Evolutionary conservation across 1,140 invertebrate genomes (phyloP), one percentile per base, ranked within the genome.

Genomic region (Macrobrachium nipponense): DNA sequence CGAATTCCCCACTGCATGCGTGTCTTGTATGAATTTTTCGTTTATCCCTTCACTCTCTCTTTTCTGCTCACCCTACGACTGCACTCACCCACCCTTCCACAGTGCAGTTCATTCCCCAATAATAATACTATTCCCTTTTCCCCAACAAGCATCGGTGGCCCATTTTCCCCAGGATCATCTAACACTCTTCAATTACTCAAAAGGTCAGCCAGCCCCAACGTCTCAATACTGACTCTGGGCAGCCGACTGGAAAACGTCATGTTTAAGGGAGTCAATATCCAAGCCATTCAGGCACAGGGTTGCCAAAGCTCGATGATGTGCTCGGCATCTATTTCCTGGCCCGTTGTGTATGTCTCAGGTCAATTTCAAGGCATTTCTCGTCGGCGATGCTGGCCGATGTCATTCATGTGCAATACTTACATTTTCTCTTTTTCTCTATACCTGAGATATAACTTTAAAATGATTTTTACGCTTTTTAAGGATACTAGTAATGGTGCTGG

Each of bases 211-310:
- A 70, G 27, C 27, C 59, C 68, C 44, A 73, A 82, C 80, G 80
- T 82, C 80, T 82, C 80, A 82, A 82, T 82, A 72, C 44, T 43
- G 44, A 18, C 14, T 11, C 10, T 18, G 27, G 20, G 11, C 80
- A 82, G 80, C 80, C 68, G 43, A 59, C 51, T 70, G 80, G 80
- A 82, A 82, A 82, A 82, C 80, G 75, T 82, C 58, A 75, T 82
- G 70, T 82, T 82, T 64, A 51, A 36, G 43, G 70, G 20, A 82
- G 80, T 82, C 80, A 82, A 82, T 82, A 82, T 82, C 70, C 80
- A 18, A 23, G 80, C 80, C 70, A 82, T 82, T 82, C 68, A 62
- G 80, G 80, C n/a, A 51, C 61, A 62, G 23, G 27, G 70, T 73
- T 73, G 80, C 68, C 58, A 72, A 14, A 62, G 66, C 11, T 62